Evolutionary conservation across 2,113 vertebrate species (phyloP).

Genomic region (Sus scrofa): T2T-Sscrofa CM000813.6:146940001-146940500

Average conservation of each 20-base stretch:
- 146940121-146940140: background rate
- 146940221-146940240: background rate
- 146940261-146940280: background rate
- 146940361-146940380: background rate
- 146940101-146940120: background rate
- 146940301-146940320: background rate
- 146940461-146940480: too few relatives aligned
- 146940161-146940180: background rate
- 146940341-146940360: background rate
- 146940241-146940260: background rate
- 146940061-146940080: too few relatives aligned
- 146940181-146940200: background rate
- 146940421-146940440: too few relatives aligned
- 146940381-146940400: too few relatives aligned
- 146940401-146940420: too few relatives aligned
- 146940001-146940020: too few relatives aligned
- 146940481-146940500: too few relatives aligned
- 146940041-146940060: too few relatives aligned
- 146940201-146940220: slow-evolving; percentile 25
- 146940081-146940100: background rate
- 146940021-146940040: too few relatives aligned
- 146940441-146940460: too few relatives aligned
- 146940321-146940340: background rate
- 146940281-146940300: background rate
- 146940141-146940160: background rate